Evolutionary conservation across 2,797 vertebrate genomes (phyloP), one percentile per base, ranked within the genome.

Genomic region (Cryptoblepharus egeriae): DNA sequence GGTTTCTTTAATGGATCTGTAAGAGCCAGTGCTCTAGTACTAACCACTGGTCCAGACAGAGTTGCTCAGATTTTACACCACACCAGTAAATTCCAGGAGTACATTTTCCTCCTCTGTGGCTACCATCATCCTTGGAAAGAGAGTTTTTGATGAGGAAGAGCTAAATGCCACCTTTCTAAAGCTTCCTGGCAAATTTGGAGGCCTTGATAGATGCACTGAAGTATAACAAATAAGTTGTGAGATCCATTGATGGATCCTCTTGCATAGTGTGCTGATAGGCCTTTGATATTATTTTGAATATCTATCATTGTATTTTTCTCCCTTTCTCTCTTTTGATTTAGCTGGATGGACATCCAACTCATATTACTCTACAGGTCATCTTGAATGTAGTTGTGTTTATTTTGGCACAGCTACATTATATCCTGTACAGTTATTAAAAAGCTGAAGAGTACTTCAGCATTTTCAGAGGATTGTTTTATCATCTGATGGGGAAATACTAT

Each of bases 401-500:
- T 26, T 24, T 1, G 0, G 32, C 32, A 10, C 52, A 78, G 68
- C 60, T 88, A 63, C 67, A 63, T 49, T 69, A 4, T 57, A 11
- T 58, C 69, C 63, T 64, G 61, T 67, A 61, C 79, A 26, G 58
- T 83, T n/a, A 57, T 87, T 71, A 61, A 45, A 76, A 82, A 49
- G 65, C 37, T 22, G 18, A 79, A 12, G 4, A 75, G 52, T 4
- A 42, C 12, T n/a, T 45, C 42, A 28, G 0, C 75, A 49, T n/a
- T 87, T 88, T 88, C 32, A 32, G 30, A 88, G 77, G 49, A 13
- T 65, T 91, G 60, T 89, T 74, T 24, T 12, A 74, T 49, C 60
- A 45, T 55, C 80, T 2, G 71, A 37, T 15, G 9, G 69, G 77
- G 71, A 0, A 0, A 22, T 73, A 6, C 81, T 75, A 76, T 28